Base-by-base conservation (phyloP, 2,888 invertebrate species). In the Adelphocoris suturalis region DNA sequence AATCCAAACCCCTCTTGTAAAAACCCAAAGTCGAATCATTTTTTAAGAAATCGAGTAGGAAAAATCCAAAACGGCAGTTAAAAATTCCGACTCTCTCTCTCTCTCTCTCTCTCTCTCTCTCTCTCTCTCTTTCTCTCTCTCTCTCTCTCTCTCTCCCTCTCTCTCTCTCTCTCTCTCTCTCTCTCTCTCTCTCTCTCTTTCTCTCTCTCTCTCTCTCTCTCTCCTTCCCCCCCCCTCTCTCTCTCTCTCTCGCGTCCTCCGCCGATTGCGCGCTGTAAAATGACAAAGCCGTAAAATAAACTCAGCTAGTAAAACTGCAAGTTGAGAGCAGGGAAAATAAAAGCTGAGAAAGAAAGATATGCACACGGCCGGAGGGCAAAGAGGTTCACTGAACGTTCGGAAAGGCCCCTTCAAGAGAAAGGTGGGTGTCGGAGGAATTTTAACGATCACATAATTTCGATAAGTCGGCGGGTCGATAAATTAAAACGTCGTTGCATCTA, bases 371-470 rank as follows among this genome's bases (percentile, higher is more conserved):
- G 19, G n/a, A 61, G 61, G 61, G 61, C 61, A 61, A 61, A 19
- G 61, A 9, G 61, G 61, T 61, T 61, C 61, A 61, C 61, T 61
- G 61, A 61, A 61, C 61, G 52, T 52, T 52, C 52, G 52, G 52
- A 16, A 13, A 52, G 52, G 52, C 52, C 16, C 52, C 52, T 16
- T 16, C n/a, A 19, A 61, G 61, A 19, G 61, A 61, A 28, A 76
- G 46, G 76, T 76, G 76, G 76, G 76, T 76, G 76, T 76, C 28
- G 76, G 61, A 28, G 46, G 76, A 76, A 76, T 76, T 76, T 76
- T 76, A 76, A 76, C 76, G 76, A 76, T 76, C 76, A 76, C 76
- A 46, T 76, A 76, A 76, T 76, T 76, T 76, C 76, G 76, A 76
- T 76, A 76, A 76, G 76, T 76, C 76, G 37, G 28, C 14, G 76